phyloP scores from a whole-genome alignment of 2,888 invertebrate species.

The Drosophila engyochracea region DNA sequence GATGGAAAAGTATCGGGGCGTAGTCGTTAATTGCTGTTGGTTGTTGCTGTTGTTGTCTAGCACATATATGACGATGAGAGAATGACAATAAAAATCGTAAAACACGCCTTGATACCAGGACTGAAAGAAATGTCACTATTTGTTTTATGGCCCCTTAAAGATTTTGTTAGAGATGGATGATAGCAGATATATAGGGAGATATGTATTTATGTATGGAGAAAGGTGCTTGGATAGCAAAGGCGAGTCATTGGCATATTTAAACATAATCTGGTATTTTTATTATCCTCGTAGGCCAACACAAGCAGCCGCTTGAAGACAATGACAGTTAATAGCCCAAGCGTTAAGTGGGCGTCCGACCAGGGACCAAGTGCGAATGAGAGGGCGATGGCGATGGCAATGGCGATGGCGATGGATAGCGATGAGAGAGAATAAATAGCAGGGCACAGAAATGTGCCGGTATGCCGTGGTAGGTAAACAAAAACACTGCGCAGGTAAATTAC shows the following conservation, averaged over 20 bases:
- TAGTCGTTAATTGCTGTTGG: slow-evolving; percentile 15
- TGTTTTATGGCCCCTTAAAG: slow-evolving; percentile 45
- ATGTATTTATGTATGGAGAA: not conserved
- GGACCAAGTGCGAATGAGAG: not conserved
- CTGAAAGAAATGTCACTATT: slow-evolving; percentile 40
- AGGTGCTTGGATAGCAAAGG: not conserved
- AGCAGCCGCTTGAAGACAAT: slow-evolving; percentile 59
- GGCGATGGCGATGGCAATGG: not conserved
- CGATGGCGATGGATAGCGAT: too few species aligned
- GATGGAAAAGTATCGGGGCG: slow-evolving; percentile 8
- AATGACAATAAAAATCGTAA: slow-evolving; percentile 66
- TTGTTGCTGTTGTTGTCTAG: slow-evolving; percentile 15
- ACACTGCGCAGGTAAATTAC: slow-evolving; percentile 63
- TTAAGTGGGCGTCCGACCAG: slow-evolving; percentile 44
- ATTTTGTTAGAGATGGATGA: slow-evolving; percentile 13
- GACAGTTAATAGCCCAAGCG: slow-evolving; percentile 66
- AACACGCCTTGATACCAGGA: slow-evolving; percentile 64
- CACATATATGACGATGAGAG: slow-evolving; percentile 57
- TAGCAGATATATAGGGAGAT: not conserved
- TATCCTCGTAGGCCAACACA: slow-evolving; percentile 71
- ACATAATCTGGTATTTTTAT: slow-evolving; percentile 77
- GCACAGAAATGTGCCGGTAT: slow-evolving; percentile 17
- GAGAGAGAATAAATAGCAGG: slow-evolving; percentile 1
- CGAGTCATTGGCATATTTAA: slow-evolving; percentile 72
- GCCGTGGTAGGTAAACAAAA: slow-evolving; percentile 58